A percentile compares a stretch with the other conserved stretches of the same genome.
Evolutionary conservation across 2,888 invertebrate genomes (phyloP).

Genomic region (Lumbricus terrestris): DNA sequence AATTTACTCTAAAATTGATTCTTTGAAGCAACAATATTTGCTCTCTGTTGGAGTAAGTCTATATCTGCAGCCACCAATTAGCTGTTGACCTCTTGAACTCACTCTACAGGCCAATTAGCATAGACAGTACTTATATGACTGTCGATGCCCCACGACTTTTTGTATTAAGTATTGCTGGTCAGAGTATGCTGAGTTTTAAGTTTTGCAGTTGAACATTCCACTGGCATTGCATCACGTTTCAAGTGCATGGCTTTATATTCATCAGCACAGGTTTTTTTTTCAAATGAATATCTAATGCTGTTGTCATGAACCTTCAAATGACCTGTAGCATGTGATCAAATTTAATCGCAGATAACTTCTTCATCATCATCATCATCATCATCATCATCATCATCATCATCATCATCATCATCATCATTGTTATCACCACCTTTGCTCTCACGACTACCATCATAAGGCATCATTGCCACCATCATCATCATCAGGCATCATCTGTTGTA

Average conservation of each 20-base stretch:
- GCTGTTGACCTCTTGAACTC: neutral
- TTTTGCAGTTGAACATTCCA: neutral
- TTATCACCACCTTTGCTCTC: no score
- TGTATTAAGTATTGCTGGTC: neutral
- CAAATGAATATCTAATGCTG: neutral
- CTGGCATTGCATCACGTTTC: neutral
- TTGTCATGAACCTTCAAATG: neutral
- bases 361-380: neutral
- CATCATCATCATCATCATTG: no score
- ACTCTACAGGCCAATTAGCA: no score
- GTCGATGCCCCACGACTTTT: neutral
- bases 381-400: no score
- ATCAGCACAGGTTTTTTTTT: neutral
- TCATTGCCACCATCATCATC: no score
- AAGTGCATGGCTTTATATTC: neutral
- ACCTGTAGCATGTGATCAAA: neutral
- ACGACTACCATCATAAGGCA: no score
- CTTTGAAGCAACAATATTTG: neutral
- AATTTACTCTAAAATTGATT: neutral
- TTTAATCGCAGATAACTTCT: neutral
- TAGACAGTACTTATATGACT: neutral
- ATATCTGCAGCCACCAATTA: neutral
- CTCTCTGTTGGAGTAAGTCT: neutral
- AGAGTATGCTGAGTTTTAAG: neutral
- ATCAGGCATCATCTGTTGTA: no score